phyloP scores from a whole-genome alignment of 1,140 invertebrate genomes.

The Brevipalpus yothersi region DNA sequence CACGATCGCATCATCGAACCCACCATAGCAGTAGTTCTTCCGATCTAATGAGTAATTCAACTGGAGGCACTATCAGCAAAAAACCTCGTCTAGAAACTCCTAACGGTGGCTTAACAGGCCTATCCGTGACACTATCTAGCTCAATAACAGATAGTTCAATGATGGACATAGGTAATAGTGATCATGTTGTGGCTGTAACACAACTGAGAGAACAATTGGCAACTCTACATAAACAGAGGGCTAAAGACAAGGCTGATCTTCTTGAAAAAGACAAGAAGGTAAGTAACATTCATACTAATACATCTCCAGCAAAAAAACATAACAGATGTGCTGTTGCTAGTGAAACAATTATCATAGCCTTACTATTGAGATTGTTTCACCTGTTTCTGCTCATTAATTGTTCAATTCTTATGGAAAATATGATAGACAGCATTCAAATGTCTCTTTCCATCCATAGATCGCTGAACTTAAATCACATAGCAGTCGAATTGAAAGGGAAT shows the following conservation, averaged over 20 bases:
- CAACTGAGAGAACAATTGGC: conserved; percentile 81
- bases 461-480: conserved; percentile 76
- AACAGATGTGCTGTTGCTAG: too few species aligned
- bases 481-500: conserved; percentile 58
- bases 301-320: neutral
- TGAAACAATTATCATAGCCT: too few species aligned
- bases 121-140: neutral
- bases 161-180: conserved; percentile 55
- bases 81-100: conserved; percentile 4
- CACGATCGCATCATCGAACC: neutral
- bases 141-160: conserved; percentile 10
- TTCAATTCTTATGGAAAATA: neutral
- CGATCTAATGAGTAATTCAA: neutral
- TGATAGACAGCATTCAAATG: neutral
- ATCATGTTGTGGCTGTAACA: conserved; percentile 78
- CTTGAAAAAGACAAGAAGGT: conserved; percentile 76
- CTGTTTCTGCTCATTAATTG: neutral
- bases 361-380: neutral
- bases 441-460: conserved; percentile 33
- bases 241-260: conserved; percentile 56
- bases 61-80: neutral
- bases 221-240: conserved; percentile 62
- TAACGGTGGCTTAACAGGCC: neutral
- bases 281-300: conserved; percentile 6
- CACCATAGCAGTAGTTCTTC: neutral